Percentiles rank a stretch among this genome's conserved stretches.
phyloP scores from a whole-genome alignment of 2,113 vertebrate species.

The Nibea coibor region DNA sequence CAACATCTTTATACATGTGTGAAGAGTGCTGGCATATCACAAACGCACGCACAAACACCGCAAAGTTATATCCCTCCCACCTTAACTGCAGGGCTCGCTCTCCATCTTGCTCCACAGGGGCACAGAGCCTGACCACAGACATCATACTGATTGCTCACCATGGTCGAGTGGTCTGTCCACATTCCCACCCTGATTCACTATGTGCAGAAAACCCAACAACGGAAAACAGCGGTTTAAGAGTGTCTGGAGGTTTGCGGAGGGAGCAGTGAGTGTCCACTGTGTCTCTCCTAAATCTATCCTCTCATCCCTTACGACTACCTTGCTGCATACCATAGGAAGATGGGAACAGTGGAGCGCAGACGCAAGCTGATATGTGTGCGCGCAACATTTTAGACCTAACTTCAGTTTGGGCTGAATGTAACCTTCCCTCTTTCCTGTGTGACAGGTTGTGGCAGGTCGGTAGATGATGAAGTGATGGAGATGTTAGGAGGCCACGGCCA shows the following conservation, averaged over 20 bases:
- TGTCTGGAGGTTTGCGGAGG: slow-evolving; percentile 71
- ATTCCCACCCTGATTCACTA: slow-evolving; percentile 78
- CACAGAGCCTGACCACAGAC: slow-evolving; percentile 79
- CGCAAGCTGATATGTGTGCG: slow-evolving; percentile 28
- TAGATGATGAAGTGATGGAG: slow-evolving; percentile 84
- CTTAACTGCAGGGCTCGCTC: slow-evolving; percentile 59
- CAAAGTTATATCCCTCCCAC: slow-evolving; percentile 61
- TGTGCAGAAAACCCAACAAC: slow-evolving; percentile 74
- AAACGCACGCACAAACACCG: slow-evolving; percentile 26
- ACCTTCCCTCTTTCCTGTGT: slow-evolving; percentile 68
- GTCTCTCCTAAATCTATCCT: slow-evolving; percentile 53
- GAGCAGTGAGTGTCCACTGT: slow-evolving; percentile 34
- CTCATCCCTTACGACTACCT: slow-evolving; percentile 41
- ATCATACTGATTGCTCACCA: slow-evolving; percentile 77
- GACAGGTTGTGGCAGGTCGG: slow-evolving; percentile 66
- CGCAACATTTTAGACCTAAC: slow-evolving; percentile 14
- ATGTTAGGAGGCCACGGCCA: slow-evolving; percentile 82
- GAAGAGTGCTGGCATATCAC: slow-evolving; percentile 27
- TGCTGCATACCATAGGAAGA: slow-evolving; percentile 49
- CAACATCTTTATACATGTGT: slow-evolving; percentile 17
- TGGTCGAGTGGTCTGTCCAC: slow-evolving; percentile 75
- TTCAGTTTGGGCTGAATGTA: slow-evolving; percentile 27
- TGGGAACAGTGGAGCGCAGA: slow-evolving; percentile 37
- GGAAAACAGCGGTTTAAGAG: slow-evolving; percentile 73
- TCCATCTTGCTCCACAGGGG: slow-evolving; percentile 66